These are phyloP conservation scores for Phenganax subtilis DNA, from an alignment of 92 coral and sea anemone species.

Conservation along the genomic window DNA sequence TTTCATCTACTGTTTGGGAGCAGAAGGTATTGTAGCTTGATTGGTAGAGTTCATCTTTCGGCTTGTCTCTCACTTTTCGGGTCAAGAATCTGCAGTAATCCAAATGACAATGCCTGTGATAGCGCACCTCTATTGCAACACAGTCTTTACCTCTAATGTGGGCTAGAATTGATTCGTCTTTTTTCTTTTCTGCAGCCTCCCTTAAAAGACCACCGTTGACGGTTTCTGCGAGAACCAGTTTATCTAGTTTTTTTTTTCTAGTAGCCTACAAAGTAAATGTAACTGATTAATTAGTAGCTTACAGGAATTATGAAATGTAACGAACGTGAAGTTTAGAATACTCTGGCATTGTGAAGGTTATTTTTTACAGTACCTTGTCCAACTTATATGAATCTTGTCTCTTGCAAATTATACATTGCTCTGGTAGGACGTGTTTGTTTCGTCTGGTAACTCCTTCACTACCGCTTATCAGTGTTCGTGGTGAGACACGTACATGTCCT, in stretches of 20 bases:
- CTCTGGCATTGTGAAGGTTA: too few species aligned
- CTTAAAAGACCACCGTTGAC: too few species aligned
- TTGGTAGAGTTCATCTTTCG: too few species aligned
- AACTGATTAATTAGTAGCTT: neutral
- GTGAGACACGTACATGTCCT: neutral
- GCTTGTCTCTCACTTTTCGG: too few species aligned
- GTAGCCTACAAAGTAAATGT: conserved; percentile 6
- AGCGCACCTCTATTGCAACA: too few species aligned
- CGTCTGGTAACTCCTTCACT: neutral
- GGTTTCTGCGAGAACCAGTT: neutral
- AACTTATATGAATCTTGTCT: neutral
- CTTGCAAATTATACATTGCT: conserved; percentile 17
- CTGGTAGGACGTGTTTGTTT: conserved; percentile 27
- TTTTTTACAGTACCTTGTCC: conserved; percentile 13
- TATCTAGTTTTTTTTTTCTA: conserved; percentile 15
- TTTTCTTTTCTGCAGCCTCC: too few species aligned
- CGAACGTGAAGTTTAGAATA: neutral
- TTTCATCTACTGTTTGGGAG: too few species aligned
- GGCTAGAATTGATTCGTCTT: too few species aligned
- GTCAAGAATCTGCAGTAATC: too few species aligned
- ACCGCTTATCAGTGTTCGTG: neutral
- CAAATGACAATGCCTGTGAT: too few species aligned
- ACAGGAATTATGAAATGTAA: neutral
- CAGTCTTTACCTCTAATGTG: too few species aligned
- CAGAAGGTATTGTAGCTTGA: too few species aligned